Evolutionary conservation across 2,797 vertebrate genomes (phyloP).

Genomic region (Microctenopoma lineatum): DNA sequence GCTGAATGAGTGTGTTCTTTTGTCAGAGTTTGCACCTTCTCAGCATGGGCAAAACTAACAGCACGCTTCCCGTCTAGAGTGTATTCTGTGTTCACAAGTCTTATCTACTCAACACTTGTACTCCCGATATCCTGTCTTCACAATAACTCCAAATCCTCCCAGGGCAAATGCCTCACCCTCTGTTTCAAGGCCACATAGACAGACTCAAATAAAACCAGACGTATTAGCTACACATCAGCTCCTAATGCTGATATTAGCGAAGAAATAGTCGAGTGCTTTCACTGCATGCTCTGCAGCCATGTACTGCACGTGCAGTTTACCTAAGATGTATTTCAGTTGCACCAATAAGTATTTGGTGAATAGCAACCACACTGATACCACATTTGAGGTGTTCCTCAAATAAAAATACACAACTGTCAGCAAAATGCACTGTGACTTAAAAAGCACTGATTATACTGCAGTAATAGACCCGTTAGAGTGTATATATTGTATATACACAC

Average conservation of each 20-base stretch:
- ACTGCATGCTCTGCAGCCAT: neutral
- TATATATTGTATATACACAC: too few species aligned
- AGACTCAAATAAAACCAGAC: conserved; percentile 40
- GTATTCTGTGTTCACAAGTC: conserved; percentile 36
- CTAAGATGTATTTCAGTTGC: neutral
- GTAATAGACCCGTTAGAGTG: too few species aligned
- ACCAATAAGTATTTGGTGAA: neutral
- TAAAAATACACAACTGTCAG: neutral
- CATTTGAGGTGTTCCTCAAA: neutral
- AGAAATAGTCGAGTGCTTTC: neutral
- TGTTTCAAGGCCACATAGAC: conserved; percentile 41
- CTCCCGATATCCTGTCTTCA: conserved; percentile 72
- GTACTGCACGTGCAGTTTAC: too few species aligned
- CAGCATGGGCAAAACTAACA: conserved; percentile 45
- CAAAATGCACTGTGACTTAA: neutral
- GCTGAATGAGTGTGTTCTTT: conserved; percentile 7
- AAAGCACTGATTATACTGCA: neutral
- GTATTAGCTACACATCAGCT: conserved; percentile 7
- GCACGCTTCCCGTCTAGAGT: conserved; percentile 61
- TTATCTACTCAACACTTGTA: conserved; percentile 68
- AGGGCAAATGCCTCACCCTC: conserved; percentile 19
- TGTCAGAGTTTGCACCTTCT: conserved; percentile 24
- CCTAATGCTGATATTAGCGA: conserved; percentile 3
- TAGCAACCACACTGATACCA: neutral
- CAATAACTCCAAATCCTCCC: conserved; percentile 59